A percentile compares a stretch with the other conserved stretches of the same genome.
Evolutionary conservation across 53 echinoderm and acorn worm species (phyloP).

Genomic region (Mesocentrotus franciscanus): DNA sequence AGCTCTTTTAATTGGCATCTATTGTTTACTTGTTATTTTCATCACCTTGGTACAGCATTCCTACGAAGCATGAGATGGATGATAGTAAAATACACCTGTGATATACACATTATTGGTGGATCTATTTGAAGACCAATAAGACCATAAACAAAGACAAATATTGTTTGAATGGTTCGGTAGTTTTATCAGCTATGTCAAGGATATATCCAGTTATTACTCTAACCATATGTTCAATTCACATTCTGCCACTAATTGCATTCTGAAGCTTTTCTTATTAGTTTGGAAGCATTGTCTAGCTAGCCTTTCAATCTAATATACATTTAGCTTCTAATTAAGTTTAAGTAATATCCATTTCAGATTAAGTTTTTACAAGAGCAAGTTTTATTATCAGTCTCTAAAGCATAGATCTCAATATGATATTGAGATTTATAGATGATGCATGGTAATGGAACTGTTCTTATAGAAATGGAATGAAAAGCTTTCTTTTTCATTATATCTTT

Average conservation of each 20-base stretch:
- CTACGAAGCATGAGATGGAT: background rate
- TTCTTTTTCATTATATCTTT: too few species aligned
- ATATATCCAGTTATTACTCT: background rate
- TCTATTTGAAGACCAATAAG: slow-evolving; percentile 36
- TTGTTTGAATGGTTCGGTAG: background rate
- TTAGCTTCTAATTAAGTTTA: too few species aligned
- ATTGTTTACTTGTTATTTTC: slow-evolving; percentile 1
- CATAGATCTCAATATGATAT: too few species aligned
- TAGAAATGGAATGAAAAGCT: too few species aligned
- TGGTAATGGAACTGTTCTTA: too few species aligned
- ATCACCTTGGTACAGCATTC: background rate
- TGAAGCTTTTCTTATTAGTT: background rate
- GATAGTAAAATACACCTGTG: slow-evolving; percentile 22
- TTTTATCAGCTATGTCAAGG: background rate
- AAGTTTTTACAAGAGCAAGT: too few species aligned
- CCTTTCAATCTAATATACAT: too few species aligned
- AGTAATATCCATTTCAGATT: too few species aligned
- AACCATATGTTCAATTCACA: slow-evolving; percentile 23
- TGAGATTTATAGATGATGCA: too few species aligned
- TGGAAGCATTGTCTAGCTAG: background rate
- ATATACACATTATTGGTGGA: background rate
- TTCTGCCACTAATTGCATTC: background rate
- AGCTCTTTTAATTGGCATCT: background rate
- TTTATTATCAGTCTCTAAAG: too few species aligned
- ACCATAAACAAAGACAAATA: background rate